phyloP scores from a whole-genome alignment of 2,113 vertebrate species.

The Cavia aperea region DNA sequence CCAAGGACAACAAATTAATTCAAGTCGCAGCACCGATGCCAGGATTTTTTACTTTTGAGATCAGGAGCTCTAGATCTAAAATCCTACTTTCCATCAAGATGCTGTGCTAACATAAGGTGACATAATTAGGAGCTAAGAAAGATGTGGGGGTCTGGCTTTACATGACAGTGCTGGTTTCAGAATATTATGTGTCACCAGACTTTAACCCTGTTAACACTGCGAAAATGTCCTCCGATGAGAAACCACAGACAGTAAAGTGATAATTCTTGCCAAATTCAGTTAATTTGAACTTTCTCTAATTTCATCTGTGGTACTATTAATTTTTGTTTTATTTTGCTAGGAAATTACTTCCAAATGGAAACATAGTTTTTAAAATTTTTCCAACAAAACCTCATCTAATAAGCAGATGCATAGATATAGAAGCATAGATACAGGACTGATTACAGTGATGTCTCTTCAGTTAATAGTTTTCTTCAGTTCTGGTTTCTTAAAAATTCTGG shows the following conservation, averaged over 20 bases:
- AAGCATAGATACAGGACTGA: not conserved
- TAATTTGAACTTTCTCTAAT: not conserved
- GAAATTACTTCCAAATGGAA: slow-evolving; percentile 22
- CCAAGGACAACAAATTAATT: slow-evolving; percentile 67
- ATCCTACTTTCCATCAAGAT: slow-evolving; percentile 34
- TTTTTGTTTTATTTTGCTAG: not conserved
- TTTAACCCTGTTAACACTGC: not conserved
- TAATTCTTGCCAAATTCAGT: not conserved
- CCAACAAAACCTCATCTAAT: not conserved
- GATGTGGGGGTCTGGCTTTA: slow-evolving; percentile 14
- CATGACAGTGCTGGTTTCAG: not conserved
- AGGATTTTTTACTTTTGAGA: slow-evolving; percentile 63
- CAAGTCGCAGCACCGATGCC: slow-evolving; percentile 6
- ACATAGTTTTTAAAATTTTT: not conserved
- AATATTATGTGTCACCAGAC: not conserved
- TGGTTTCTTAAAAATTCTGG: not conserved
- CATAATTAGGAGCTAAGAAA: slow-evolving; percentile 62
- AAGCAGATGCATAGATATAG: not conserved
- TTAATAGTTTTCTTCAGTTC: not conserved
- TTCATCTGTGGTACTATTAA: not conserved
- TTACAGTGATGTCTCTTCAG: not conserved
- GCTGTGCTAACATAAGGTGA: slow-evolving; percentile 32
- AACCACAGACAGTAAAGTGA: not conserved
- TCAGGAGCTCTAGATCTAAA: slow-evolving; percentile 61
- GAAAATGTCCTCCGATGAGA: not conserved